Percentiles rank a stretch among this genome's conserved stretches.
These are phyloP conservation scores for Trachemys scripta DNA, from an alignment of 2,113 vertebrate genomes.

Conservation along the genomic window DNA sequence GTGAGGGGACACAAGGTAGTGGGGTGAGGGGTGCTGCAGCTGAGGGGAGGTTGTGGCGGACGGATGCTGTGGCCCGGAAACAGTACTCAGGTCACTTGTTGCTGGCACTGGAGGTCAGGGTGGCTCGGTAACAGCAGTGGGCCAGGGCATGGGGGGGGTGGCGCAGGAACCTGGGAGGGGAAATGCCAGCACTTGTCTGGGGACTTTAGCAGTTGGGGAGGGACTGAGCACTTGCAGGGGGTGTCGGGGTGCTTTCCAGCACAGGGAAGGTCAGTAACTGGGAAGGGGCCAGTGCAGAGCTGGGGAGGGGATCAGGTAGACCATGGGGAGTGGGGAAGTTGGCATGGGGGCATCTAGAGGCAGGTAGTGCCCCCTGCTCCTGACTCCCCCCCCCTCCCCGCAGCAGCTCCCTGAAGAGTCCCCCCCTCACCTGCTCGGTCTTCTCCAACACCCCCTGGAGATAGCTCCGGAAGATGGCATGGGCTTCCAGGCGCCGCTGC, in stretches of 20 bases:
- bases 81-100: neutral
- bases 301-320: too few relatives aligned
- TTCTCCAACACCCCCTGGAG: neutral
- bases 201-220: neutral
- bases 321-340: neutral
- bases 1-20: too few relatives aligned
- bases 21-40: too few relatives aligned
- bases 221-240: neutral
- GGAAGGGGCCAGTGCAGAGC: neutral
- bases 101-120: neutral
- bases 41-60: too few relatives aligned
- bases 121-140: neutral
- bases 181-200: too few relatives aligned
- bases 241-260: neutral
- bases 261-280: neutral
- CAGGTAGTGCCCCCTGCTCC: too few relatives aligned
- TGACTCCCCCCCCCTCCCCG: neutral
- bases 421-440: neutral
- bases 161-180: too few relatives aligned
- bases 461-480: constrained; percentile 65
- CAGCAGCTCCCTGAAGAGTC: neutral
- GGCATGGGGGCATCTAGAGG: neutral
- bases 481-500: constrained; percentile 46
- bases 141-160: neutral
- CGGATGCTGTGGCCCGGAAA: neutral